A percentile compares a stretch with the other conserved stretches of the same genome.
Conservation (phyloP, 2,888 invertebrate genomes). For the Liodrosophila aerea region DNA sequence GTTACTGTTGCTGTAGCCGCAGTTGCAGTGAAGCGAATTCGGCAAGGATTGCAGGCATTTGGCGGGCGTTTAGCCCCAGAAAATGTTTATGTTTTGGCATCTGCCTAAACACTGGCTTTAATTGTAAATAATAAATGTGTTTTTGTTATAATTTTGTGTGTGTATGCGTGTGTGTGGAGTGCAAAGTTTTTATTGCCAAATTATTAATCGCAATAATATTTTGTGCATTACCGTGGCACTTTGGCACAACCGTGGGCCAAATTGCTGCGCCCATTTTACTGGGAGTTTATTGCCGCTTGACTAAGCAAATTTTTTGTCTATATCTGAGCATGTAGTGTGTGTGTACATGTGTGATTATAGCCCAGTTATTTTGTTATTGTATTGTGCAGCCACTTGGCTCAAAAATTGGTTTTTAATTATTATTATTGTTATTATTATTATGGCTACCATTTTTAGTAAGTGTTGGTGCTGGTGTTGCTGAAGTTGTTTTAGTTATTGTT, state of each 20-base stretch:
- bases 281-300: slow-evolving; percentile 64
- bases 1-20: slow-evolving; percentile 18
- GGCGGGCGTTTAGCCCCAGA: slow-evolving; percentile 13
- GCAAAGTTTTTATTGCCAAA: slow-evolving; percentile 60
- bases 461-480: slow-evolving; percentile 29
- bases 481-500: slow-evolving; percentile 20
- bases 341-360: slow-evolving; percentile 59
- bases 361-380: slow-evolving; percentile 59
- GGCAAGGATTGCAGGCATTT: slow-evolving; percentile 35
- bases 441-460: slow-evolving; percentile 34
- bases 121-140: slow-evolving; percentile 62
- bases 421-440: slow-evolving; percentile 66
- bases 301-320: slow-evolving; percentile 63
- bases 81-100: slow-evolving; percentile 58
- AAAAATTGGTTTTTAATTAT: slow-evolving; percentile 75
- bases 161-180: slow-evolving; percentile 26
- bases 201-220: slow-evolving; percentile 68
- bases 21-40: slow-evolving; percentile 15
- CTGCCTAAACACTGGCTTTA: slow-evolving; percentile 67
- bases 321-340: slow-evolving; percentile 8
- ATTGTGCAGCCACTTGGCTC: slow-evolving; percentile 44
- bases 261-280: slow-evolving; percentile 69
- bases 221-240: slow-evolving; percentile 39
- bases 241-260: slow-evolving; percentile 46
- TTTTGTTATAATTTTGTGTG: slow-evolving; percentile 29